Evolutionary conservation across 2,797 vertebrate species (phyloP).

Genomic region (Phoeniculus purpureus): DNA sequence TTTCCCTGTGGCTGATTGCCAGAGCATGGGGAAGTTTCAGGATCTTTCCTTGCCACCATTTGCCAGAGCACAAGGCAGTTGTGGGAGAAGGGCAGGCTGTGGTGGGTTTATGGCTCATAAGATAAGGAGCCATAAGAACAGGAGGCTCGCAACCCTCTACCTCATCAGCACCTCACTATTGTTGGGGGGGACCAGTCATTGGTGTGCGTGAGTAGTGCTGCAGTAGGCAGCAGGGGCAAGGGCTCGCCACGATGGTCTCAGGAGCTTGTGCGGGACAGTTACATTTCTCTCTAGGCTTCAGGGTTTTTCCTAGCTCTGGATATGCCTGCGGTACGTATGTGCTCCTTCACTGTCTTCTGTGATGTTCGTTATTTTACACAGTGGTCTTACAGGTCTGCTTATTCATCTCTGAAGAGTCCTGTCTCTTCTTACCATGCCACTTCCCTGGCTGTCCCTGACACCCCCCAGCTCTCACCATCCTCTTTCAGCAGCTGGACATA

Average conservation of each 20-base stretch:
- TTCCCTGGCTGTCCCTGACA: not conserved
- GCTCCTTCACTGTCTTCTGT: not conserved
- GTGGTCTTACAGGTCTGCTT: not conserved
- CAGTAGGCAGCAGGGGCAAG: not conserved
- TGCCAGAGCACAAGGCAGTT: fast-evolving
- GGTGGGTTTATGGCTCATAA: not conserved
- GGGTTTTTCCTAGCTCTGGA: not conserved
- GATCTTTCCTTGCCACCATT: not conserved
- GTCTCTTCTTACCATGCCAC: fast-evolving
- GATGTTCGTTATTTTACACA: not conserved
- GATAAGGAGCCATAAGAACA: fast-evolving
- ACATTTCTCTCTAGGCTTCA: not conserved
- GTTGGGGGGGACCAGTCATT: fast-evolving
- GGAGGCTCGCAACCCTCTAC: fast-evolving
- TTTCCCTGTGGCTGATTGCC: not conserved
- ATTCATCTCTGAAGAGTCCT: not conserved
- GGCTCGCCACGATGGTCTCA: not conserved
- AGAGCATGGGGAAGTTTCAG: fast-evolving
- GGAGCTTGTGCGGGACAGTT: not conserved
- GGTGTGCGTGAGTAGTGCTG: fast-evolving
- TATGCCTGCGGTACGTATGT: not conserved
- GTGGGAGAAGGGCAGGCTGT: not conserved
- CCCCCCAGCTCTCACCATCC: not conserved
- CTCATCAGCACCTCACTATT: fast-evolving
- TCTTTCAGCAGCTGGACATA: not conserved